A percentile compares a stretch with the other conserved stretches of the same genome.
Conservation (phyloP, 2,888 invertebrate genomes). For the Limulus polyphemus region DNA sequence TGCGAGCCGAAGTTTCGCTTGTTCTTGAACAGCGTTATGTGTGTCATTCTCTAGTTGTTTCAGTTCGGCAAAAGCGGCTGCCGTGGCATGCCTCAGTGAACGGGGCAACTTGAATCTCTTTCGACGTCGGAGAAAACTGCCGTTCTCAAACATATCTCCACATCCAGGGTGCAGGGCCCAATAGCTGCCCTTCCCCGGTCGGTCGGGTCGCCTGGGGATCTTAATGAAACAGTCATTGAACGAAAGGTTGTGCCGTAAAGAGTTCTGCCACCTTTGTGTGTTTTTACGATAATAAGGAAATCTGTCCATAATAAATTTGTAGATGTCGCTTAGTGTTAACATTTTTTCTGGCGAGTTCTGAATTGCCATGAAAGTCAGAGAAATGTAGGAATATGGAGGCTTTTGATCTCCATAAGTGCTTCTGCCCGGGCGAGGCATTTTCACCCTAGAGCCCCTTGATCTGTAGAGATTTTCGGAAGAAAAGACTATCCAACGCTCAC, state of each 20-base stretch:
- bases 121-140: constrained; percentile 60
- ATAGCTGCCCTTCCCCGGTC: constrained; percentile 71
- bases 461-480: no score
- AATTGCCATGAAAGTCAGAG: constrained; percentile 97
- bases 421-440: constrained; percentile 88
- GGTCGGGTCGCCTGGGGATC: constrained; percentile 61
- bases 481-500: no score
- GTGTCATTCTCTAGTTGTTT: constrained; percentile 24
- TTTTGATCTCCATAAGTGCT: constrained; percentile 97
- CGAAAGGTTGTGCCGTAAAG: constrained; percentile 72
- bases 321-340: constrained; percentile 77
- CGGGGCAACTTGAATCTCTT: constrained; percentile 65
- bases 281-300: constrained; percentile 75
- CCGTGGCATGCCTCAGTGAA: constrained; percentile 25
- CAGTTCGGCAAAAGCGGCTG: constrained; percentile 25
- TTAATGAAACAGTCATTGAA: constrained; percentile 96
- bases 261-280: constrained; percentile 58
- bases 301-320: constrained; percentile 82
- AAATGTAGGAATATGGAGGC: constrained; percentile 98
- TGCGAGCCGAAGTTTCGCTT: constrained; percentile 32
- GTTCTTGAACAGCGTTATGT: constrained; percentile 31
- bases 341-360: constrained; percentile 95
- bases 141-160: constrained; percentile 77
- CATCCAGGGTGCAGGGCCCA: constrained; percentile 70
- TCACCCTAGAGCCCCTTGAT: no score